A percentile compares a stretch with the other conserved stretches of the same genome.
Conservation (phyloP, 2,888 invertebrate genomes). For the Andrena praecox region DNA sequence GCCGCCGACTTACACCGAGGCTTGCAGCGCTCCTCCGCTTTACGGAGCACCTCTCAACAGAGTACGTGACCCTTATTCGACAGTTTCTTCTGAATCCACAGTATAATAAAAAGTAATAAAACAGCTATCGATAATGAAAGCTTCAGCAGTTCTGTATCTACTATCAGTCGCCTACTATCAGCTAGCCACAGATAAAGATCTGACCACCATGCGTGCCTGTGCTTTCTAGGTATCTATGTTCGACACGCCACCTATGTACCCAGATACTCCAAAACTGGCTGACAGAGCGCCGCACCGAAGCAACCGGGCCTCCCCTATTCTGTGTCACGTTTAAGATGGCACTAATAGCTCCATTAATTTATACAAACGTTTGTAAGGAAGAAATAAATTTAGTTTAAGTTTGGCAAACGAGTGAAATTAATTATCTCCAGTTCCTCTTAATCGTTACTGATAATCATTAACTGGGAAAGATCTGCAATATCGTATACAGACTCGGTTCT, state of each 20-base stretch:
- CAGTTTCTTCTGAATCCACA: not conserved
- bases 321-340: conserved; percentile 49
- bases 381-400: not conserved
- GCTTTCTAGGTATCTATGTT: conserved; percentile 53
- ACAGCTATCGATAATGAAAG: not conserved
- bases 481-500: too few species aligned
- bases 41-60: conserved; percentile 68
- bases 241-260: conserved; percentile 66
- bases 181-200: conserved; percentile 23
- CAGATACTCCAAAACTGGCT: conserved; percentile 52
- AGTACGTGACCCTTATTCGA: conserved; percentile 50
- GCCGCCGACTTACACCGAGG: conserved; percentile 80
- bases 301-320: not conserved
- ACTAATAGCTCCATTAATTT: not conserved
- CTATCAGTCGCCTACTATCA: conserved; percentile 26
- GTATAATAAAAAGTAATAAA: not conserved
- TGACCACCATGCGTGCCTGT: not conserved
- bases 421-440: not conserved
- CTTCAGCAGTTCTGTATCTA: not conserved
- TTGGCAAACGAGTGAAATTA: not conserved
- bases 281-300: conserved; percentile 7
- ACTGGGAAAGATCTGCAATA: too few species aligned
- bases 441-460: not conserved
- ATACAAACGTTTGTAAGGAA: not conserved
- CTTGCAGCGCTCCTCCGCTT: conserved; percentile 75